Conservation (phyloP, 2,797 vertebrate species). For the Podarcis lilfordi region DNA sequence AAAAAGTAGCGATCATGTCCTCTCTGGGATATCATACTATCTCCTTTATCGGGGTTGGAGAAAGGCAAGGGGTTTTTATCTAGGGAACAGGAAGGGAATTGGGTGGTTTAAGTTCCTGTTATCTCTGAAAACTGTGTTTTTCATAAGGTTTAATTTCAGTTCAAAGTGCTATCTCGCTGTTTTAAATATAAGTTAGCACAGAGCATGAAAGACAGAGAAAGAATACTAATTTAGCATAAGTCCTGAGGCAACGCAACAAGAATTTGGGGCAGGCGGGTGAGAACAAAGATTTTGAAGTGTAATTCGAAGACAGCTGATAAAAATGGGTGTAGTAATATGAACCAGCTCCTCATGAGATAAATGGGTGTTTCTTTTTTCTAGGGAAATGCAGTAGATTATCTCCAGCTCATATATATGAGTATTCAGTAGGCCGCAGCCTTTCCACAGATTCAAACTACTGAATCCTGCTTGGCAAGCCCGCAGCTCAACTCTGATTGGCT, state of each 20-base stretch:
- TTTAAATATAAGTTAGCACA: constrained; percentile 57
- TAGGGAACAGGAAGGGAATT: neutral
- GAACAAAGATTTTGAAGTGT: constrained; percentile 34
- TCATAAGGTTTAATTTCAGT: constrained; percentile 62
- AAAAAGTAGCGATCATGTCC: neutral
- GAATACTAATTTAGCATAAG: constrained; percentile 8
- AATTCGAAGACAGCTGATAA: constrained; percentile 25
- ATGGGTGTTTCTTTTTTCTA: neutral
- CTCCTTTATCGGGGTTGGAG: neutral
- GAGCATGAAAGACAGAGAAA: constrained; percentile 18
- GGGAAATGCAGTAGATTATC: neutral
- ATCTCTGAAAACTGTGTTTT: constrained; percentile 18
- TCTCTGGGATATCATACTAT: neutral
- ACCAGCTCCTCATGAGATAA: neutral
- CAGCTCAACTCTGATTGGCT: neutral
- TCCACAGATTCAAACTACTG: neutral
- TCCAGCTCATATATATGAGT: neutral
- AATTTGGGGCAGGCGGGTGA: constrained; percentile 63
- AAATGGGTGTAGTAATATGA: constrained; percentile 30
- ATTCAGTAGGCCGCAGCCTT: neutral
- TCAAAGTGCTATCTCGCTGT: constrained; percentile 64
- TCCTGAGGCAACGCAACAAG: constrained; percentile 36
- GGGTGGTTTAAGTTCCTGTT: constrained; percentile 34
- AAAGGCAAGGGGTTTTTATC: neutral
- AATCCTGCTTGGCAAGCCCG: neutral